Base-by-base conservation (phyloP, 2,113 vertebrate genomes). In the Sprattus sprattus region DNA sequence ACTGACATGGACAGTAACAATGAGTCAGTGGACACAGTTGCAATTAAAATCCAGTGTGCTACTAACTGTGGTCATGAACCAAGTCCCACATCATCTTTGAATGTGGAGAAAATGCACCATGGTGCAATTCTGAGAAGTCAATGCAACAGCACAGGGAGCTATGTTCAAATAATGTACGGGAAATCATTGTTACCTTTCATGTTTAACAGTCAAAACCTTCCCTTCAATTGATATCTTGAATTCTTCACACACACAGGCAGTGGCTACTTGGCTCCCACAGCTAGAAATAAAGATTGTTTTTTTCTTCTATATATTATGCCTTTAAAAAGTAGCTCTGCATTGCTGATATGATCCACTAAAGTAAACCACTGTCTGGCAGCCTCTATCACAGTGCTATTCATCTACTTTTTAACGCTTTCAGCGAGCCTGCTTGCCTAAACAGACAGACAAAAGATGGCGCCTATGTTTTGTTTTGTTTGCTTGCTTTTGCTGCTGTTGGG, bases 1-100 rank as follows among this genome's bases (percentile, higher is more conserved):
- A 57, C 28, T 16, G 39, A 75, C 67, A 3, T 39, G 67, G 67
- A 75, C 67, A 75, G 67, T 75, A 75, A 75, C 67, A 39, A 75
- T 28, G 67, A 75, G 67, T 75, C 67, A 32, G 32, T 75, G 67
- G 67, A 39, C 28, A 39, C 67, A 28, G 32, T 75, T 32, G 16
- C 67, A 15, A 75, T 75, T 75, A 28, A 75, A 75, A 75, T 75
- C 67, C 67, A 75, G 67, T 75, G 67, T 75, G 67, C 67, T 75
- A 75, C 67, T 75, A 75, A 39, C 67, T 75, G 67, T 39, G 67
- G 67, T 75, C 25, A 75, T 75, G 1, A 15, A 75, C 11, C 5
- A 11, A 32, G 3, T 10, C 15, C 67, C 67, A 39, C 25, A 39
- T 16, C 39, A 39, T 6, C 32, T 75, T 2, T 5, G 28, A 75